Base-by-base conservation (phyloP, 2,797 vertebrate species). In the Tapera naevia region DNA sequence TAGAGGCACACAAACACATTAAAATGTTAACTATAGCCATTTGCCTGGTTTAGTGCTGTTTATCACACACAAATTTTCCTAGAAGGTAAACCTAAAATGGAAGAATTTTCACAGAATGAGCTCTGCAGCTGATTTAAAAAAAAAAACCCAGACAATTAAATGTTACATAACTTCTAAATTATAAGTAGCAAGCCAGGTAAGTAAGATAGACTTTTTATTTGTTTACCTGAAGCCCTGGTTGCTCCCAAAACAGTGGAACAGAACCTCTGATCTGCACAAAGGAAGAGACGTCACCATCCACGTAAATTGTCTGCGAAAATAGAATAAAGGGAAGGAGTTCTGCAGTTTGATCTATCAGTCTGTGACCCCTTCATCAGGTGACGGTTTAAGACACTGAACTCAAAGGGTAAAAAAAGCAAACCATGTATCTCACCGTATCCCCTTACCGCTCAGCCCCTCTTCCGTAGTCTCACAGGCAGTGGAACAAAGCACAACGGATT, bases 241-340 rank as follows among this genome's bases (percentile, higher is more conserved):
- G 98, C 91, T 98, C 98, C 98, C 98, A 98, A 62, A 98, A 98
- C 75, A 98, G 96, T 2, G 98, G 98, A 65, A 98, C 98, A 9
- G 98, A 98, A 50, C 98, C 98, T 94, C 98, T 96, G 95, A 98
- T 97, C 94, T 98, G 98, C 87, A 98, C 97, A 94, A 98, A 98
- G 57, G 98, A 98, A 35, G 98, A 98, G 56, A 98, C 89, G 9
- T 97, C 97, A 85, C 98, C 98, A 81, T 98, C 98, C 97, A 98
- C 96, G 97, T 98, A 98, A 90, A 98, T 98, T 6, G 97, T 97
- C 98, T 98, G 96, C 8, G 53, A 91, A 89, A 53, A 67, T 22
- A 88, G 85, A 95, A 91, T 35, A 74, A 89, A 87, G 39, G 48
- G 67, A 86, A 83, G 45, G 75, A 66, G 54, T 70, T 95, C 91